Percentiles rank a stretch among this genome's conserved stretches.
Evolutionary conservation across 2,888 invertebrate genomes (phyloP).

Genomic region (Acleris laterana): DNA sequence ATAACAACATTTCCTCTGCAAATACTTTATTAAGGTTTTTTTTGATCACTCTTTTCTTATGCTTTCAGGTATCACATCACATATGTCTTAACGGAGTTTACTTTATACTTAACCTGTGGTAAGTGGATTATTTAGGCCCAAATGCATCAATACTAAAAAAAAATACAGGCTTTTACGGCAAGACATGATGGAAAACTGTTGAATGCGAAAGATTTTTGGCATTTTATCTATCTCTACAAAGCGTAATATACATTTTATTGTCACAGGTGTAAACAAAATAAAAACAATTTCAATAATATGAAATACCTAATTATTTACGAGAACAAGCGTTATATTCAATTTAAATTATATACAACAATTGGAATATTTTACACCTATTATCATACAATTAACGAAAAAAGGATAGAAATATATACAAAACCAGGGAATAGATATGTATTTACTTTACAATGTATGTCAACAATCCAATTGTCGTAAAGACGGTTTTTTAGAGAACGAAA

Average conservation of each 20-base stretch:
- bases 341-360: constrained; percentile 44
- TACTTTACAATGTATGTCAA: constrained; percentile 24
- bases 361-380: constrained; percentile 58
- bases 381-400: constrained; percentile 64
- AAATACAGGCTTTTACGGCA: too few relatives aligned
- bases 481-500: background rate
- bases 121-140: too few relatives aligned
- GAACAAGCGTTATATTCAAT: constrained; percentile 43
- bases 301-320: constrained; percentile 32
- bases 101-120: too few relatives aligned
- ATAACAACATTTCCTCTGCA: too few relatives aligned
- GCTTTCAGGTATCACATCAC: too few relatives aligned
- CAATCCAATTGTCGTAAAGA: constrained; percentile 6
- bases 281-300: constrained; percentile 57
- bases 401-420: constrained; percentile 61
- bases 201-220: constrained; percentile 60
- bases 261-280: constrained; percentile 79
- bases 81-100: too few relatives aligned
- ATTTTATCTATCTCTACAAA: constrained; percentile 76
- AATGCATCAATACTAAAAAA: too few relatives aligned
- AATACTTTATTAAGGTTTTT: too few relatives aligned
- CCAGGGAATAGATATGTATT: constrained; percentile 80
- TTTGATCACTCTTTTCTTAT: too few relatives aligned
- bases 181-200: too few relatives aligned
- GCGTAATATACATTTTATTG: constrained; percentile 82